Conservation (phyloP, 2,113 vertebrate genomes). For the Dolichotis patagonum region DNA sequence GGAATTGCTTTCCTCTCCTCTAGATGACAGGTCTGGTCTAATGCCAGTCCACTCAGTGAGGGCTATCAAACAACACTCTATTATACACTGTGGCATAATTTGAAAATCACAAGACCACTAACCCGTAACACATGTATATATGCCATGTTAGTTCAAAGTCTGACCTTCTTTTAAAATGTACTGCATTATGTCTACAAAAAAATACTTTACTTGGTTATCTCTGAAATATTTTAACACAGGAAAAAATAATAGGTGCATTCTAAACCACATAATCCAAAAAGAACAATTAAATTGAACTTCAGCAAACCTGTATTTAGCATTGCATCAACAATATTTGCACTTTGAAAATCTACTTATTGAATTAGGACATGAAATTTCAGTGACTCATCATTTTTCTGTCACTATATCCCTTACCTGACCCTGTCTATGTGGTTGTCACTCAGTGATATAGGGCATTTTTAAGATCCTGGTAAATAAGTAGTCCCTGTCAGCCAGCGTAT, state of each 20-base stretch:
- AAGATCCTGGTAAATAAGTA: background rate
- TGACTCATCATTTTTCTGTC: background rate
- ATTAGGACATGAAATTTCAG: background rate
- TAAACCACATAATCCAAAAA: background rate
- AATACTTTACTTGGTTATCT: background rate
- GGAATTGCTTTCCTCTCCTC: conserved; percentile 84
- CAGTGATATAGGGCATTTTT: background rate
- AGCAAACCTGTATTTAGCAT: background rate
- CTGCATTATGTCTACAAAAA: background rate
- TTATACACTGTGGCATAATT: conserved; percentile 81
- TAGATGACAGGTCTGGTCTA: conserved; percentile 87
- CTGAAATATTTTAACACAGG: background rate
- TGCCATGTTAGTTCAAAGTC: conserved; percentile 64
- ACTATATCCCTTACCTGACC: background rate
- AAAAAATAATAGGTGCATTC: background rate
- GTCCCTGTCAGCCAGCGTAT: background rate
- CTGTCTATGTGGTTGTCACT: background rate
- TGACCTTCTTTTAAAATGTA: background rate
- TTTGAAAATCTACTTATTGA: background rate
- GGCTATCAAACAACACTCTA: conserved; percentile 81
- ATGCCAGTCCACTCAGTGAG: conserved; percentile 84
- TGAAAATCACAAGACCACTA: conserved; percentile 79
- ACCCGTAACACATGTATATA: conserved; percentile 71
- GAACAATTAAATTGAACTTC: background rate
- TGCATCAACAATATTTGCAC: background rate